These are phyloP conservation scores for Coenonympha glycerion DNA, from an alignment of 2,888 invertebrate genomes.

Conservation along the genomic window DNA sequence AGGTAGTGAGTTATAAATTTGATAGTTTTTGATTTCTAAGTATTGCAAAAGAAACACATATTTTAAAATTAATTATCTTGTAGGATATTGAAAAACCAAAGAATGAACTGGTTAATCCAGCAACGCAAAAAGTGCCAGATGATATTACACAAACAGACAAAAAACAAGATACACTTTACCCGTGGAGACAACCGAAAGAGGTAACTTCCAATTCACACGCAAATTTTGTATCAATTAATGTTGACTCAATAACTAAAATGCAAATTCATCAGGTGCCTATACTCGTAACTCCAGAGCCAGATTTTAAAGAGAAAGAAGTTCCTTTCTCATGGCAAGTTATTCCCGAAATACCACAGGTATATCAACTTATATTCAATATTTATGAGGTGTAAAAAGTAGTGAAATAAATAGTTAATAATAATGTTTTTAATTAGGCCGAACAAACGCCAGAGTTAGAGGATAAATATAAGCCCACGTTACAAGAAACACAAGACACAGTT, in stretches of 20 bases:
- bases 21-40: no score
- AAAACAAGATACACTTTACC: conserved; percentile 39
- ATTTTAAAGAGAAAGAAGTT: conserved; percentile 48
- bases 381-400: conserved; percentile 1
- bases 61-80: conserved; percentile 15
- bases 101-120: not conserved
- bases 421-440: conserved; percentile 54
- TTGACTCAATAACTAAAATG: not conserved
- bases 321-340: conserved; percentile 67
- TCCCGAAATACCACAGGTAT: conserved; percentile 71
- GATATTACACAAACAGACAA: conserved; percentile 36
- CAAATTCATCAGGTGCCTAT: conserved; percentile 48
- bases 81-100: conserved; percentile 18
- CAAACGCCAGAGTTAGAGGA: conserved; percentile 66
- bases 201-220: conserved; percentile 31
- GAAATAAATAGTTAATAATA: conserved; percentile 13
- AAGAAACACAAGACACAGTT: conserved; percentile 48
- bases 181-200: conserved; percentile 45
- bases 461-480: conserved; percentile 60
- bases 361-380: not conserved
- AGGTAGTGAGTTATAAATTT: not conserved
- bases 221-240: not conserved
- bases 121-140: conserved; percentile 36
- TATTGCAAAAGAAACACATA: no score
- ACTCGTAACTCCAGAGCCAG: conserved; percentile 46